phyloP scores from a whole-genome alignment of 2,888 invertebrate genomes.

The Calameuta filiformis region DNA sequence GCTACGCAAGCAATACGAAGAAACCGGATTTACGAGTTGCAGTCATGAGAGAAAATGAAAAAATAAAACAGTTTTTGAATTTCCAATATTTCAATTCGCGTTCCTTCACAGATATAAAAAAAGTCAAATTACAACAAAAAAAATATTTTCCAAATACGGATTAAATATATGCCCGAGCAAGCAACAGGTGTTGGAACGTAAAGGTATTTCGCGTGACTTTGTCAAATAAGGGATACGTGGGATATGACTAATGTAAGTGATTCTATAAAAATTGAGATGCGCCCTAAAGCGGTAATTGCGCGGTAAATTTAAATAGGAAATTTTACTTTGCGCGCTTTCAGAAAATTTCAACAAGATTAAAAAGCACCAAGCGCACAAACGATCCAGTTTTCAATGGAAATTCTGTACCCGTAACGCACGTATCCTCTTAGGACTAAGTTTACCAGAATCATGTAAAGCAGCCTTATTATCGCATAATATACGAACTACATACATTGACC shows the following conservation, averaged over 20 bases:
- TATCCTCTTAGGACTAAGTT: neutral
- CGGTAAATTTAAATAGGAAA: neutral
- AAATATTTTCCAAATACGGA: neutral
- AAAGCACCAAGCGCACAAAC: neutral
- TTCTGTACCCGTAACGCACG: neutral
- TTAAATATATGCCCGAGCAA: neutral
- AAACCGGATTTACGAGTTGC: neutral
- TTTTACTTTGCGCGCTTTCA: neutral
- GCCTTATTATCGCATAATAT: neutral
- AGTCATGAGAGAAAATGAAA: neutral
- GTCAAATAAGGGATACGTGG: neutral
- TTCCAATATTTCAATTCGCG: neutral
- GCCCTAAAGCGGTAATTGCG: neutral
- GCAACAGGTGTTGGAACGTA: neutral
- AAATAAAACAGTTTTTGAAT: neutral
- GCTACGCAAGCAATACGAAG: neutral
- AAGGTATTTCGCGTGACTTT: neutral
- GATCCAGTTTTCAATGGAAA: neutral
- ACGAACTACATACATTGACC: neutral
- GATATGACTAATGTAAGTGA: neutral
- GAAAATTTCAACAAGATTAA: neutral
- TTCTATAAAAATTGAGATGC: neutral
- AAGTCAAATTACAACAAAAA: neutral
- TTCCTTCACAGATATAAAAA: neutral
- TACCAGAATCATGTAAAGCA: no score